Percentiles rank a stretch among this genome's conserved stretches.
Conservation (phyloP, 2,113 vertebrate genomes). For the Cyprinus carpio region DNA sequence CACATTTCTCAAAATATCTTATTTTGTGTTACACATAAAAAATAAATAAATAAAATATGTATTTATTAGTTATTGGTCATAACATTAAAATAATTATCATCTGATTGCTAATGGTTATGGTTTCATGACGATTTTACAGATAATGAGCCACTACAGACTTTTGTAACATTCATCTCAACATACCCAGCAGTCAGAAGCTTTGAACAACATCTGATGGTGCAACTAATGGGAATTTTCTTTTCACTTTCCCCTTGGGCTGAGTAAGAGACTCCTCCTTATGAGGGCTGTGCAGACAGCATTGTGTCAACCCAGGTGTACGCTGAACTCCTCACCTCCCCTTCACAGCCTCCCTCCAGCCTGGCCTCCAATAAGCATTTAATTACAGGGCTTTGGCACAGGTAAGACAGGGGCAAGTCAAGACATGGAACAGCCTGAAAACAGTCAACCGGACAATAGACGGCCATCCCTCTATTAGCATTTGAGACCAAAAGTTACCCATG, state of each 20-base stretch:
- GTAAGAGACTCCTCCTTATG: not conserved
- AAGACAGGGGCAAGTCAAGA: constrained; percentile 47
- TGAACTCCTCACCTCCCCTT: constrained; percentile 43
- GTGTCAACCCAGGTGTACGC: constrained; percentile 42
- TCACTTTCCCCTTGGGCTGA: not conserved
- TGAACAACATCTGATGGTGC: constrained; percentile 18
- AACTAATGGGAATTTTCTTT: constrained; percentile 10
- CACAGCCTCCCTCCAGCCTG: constrained; percentile 19
- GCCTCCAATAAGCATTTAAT: constrained; percentile 56
- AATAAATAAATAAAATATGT: too few species aligned
- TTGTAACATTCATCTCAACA: not conserved
- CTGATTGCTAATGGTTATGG: not conserved
- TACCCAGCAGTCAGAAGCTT: not conserved
- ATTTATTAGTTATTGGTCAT: not conserved
- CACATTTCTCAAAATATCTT: too few species aligned
- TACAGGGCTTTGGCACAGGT: constrained; percentile 42
- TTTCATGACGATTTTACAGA: not conserved
- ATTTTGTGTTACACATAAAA: not conserved
- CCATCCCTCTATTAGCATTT: not conserved
- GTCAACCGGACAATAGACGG: constrained; percentile 45
- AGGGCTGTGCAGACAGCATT: constrained; percentile 10
- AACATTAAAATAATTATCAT: not conserved
- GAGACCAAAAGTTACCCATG: constrained; percentile 27
- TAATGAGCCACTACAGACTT: not conserved
- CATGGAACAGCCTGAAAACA: constrained; percentile 44